phyloP scores from a whole-genome alignment of 2,888 invertebrate species.

The Temnothorax unifasciatus region DNA sequence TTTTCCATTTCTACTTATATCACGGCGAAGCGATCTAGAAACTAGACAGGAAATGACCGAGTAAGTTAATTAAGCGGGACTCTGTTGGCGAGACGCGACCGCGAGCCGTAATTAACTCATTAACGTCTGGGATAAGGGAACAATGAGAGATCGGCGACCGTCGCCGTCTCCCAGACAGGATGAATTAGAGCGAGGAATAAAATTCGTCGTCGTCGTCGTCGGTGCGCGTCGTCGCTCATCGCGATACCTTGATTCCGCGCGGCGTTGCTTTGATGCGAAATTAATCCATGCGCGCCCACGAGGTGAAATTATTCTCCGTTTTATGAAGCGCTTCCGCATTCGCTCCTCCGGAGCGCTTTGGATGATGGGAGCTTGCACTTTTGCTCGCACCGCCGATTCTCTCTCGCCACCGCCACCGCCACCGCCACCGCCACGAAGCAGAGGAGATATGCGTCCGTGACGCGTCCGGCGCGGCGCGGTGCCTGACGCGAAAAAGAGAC shows the following conservation, averaged over 20 bases:
- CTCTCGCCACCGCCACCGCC: background rate
- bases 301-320: slow-evolving; percentile 66
- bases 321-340: slow-evolving; percentile 57
- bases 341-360: slow-evolving; percentile 16
- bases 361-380: background rate
- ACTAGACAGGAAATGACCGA: slow-evolving; percentile 24
- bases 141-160: slow-evolving; percentile 22
- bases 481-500: slow-evolving; percentile 14
- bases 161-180: slow-evolving; percentile 5
- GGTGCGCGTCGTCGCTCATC: slow-evolving; percentile 12
- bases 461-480: background rate
- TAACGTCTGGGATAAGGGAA: slow-evolving; percentile 30
- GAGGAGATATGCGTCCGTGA: slow-evolving; percentile 27
- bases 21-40: slow-evolving; percentile 18
- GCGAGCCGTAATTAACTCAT: slow-evolving; percentile 45
- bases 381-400: slow-evolving; percentile 19
- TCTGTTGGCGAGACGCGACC: slow-evolving; percentile 23
- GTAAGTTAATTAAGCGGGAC: slow-evolving; percentile 39
- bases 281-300: slow-evolving; percentile 43
- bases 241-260: slow-evolving; percentile 9
- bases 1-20: slow-evolving; percentile 50
- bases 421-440: background rate
- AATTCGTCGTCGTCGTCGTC: background rate
- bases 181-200: slow-evolving; percentile 37
- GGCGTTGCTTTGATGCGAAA: slow-evolving; percentile 20